A percentile compares a stretch with the other conserved stretches of the same genome.
phyloP scores from a whole-genome alignment of 2,797 vertebrate species.

The Sardinella longiceps region DNA sequence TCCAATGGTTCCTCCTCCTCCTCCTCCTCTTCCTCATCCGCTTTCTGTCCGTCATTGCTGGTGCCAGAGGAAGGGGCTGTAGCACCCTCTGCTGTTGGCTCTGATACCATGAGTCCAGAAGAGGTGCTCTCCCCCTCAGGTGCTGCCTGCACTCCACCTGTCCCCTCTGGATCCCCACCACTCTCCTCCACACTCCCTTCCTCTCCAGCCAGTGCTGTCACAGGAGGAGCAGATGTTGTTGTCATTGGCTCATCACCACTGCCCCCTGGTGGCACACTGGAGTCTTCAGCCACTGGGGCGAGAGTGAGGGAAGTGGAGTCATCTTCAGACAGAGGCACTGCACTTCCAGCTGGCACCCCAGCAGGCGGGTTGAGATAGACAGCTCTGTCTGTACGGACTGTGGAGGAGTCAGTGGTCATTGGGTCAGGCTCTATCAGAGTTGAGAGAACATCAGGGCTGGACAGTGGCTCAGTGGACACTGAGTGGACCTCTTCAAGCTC shows the following conservation, averaged over 20 bases:
- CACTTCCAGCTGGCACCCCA: constrained; percentile 20
- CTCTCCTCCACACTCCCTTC: neutral
- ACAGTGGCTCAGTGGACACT: neutral
- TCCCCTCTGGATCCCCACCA: neutral
- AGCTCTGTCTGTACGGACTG: constrained; percentile 34
- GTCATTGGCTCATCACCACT: neutral
- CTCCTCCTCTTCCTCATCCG: neutral
- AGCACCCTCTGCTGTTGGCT: constrained; percentile 46
- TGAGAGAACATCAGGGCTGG: neutral
- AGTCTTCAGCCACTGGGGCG: neutral
- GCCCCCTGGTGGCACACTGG: neutral
- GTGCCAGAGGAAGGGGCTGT: neutral
- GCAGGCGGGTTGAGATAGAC: constrained; percentile 33
- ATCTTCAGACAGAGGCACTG: neutral
- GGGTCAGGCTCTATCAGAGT: neutral
- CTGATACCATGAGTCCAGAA: neutral
- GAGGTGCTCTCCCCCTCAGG: neutral
- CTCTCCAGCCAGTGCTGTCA: neutral
- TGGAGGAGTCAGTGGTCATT: neutral
- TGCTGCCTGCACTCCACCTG: neutral
- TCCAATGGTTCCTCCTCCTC: constrained; percentile 49
- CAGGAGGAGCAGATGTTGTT: neutral
- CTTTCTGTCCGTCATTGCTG: neutral
- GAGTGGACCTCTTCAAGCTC: neutral
- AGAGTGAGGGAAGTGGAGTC: neutral